Evolutionary conservation across 2,888 invertebrate genomes (phyloP).

Genomic region (Serripes groenlandicus): DNA sequence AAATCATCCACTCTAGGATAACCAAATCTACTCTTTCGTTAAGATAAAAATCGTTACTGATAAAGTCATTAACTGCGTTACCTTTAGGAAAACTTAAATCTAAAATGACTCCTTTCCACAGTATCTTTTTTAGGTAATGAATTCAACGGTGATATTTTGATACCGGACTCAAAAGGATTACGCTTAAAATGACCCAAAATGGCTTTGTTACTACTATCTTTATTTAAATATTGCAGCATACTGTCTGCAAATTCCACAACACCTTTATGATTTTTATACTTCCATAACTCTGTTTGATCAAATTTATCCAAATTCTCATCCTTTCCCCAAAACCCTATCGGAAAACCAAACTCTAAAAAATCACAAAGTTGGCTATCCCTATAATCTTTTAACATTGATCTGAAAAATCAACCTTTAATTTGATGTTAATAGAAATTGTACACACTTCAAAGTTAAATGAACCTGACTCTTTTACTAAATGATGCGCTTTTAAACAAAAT

Average conservation of each 20-base stretch:
- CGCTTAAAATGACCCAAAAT: background rate
- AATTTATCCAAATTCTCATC: background rate
- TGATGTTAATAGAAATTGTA: background rate
- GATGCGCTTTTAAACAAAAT: background rate
- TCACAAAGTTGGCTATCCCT: background rate
- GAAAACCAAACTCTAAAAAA: background rate
- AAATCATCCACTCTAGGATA: background rate
- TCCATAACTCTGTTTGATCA: background rate
- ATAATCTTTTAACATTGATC: slow-evolving; percentile 1
- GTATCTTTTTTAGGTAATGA: slow-evolving; percentile 4
- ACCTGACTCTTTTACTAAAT: background rate
- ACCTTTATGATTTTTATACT: background rate
- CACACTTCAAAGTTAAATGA: background rate
- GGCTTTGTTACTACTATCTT: background rate
- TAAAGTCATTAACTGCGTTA: background rate
- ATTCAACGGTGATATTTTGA: background rate
- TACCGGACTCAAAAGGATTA: background rate
- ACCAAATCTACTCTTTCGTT: background rate
- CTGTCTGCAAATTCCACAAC: background rate
- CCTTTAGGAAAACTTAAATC: slow-evolving; percentile 1
- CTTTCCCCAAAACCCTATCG: background rate
- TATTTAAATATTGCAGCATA: background rate
- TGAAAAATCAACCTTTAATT: no score
- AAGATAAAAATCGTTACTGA: slow-evolving; percentile 6
- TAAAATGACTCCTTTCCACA: background rate